Conservation (phyloP, 2,888 invertebrate species). For the Priocnemis perturbator region DNA sequence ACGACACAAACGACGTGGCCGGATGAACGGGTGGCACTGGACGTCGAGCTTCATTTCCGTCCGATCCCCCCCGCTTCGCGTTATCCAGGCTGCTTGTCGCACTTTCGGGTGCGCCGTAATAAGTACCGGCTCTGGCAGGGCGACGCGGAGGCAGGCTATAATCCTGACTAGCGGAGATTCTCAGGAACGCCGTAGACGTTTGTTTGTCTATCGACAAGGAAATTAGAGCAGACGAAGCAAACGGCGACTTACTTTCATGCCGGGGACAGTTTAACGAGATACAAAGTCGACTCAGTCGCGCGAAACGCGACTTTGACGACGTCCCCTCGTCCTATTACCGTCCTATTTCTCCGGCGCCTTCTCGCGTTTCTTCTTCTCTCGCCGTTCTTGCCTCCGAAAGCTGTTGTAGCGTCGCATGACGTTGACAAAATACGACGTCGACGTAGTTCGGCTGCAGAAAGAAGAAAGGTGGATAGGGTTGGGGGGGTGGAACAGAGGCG, state of each 20-base stretch:
- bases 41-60: constrained; percentile 17
- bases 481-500: background rate
- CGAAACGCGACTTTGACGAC: constrained; percentile 37
- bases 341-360: constrained; percentile 23
- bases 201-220: too few relatives aligned
- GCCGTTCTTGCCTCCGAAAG: background rate
- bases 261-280: constrained; percentile 47
- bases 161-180: too few relatives aligned
- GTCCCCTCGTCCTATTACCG: constrained; percentile 2
- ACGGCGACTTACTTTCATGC: constrained; percentile 31
- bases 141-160: too few relatives aligned
- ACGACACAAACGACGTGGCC: too few relatives aligned
- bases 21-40: too few relatives aligned
- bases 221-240: constrained; percentile 10
- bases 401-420: constrained; percentile 6
- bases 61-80: too few relatives aligned
- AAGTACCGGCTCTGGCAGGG: too few relatives aligned
- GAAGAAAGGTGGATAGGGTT: background rate
- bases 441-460: constrained; percentile 8
- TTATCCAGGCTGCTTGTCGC: too few relatives aligned
- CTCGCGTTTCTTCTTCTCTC: background rate
- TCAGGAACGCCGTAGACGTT: too few relatives aligned
- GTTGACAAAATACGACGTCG: constrained; percentile 43
- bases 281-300: constrained; percentile 17
- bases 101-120: too few relatives aligned